Evolutionary conservation across 2,797 vertebrate genomes (phyloP).

Genomic region (Chaetodon trifasciatus): DNA sequence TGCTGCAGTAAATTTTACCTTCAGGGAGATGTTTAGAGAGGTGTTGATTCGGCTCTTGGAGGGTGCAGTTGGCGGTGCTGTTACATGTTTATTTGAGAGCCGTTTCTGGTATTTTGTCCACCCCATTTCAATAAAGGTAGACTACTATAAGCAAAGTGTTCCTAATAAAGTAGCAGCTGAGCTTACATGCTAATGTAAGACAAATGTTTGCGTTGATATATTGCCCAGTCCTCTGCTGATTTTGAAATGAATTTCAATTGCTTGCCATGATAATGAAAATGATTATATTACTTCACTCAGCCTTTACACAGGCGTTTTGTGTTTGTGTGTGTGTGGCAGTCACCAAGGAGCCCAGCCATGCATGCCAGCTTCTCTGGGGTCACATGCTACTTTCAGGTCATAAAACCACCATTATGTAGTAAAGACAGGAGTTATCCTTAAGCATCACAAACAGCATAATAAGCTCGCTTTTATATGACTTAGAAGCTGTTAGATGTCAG

Average conservation of each 20-base stretch:
- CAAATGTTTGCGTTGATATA: not conserved
- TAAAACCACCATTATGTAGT: constrained; percentile 40
- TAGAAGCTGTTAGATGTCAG: constrained; percentile 9
- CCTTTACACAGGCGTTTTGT: constrained; percentile 6
- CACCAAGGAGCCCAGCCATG: constrained; percentile 25
- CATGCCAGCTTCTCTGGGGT: constrained; percentile 11
- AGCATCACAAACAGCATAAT: not conserved
- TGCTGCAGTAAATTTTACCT: not conserved
- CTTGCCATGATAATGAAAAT: not conserved
- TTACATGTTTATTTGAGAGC: not conserved
- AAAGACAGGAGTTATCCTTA: constrained; percentile 25
- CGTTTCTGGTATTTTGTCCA: not conserved
- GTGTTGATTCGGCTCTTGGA: not conserved
- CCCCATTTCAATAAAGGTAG: not conserved
- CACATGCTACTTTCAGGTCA: constrained; percentile 28
- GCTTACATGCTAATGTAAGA: not conserved
- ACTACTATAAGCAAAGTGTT: no score
- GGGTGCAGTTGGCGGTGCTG: not conserved
- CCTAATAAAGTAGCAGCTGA: no score
- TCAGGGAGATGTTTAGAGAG: not conserved
- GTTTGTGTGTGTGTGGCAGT: constrained; percentile 1
- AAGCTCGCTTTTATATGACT: constrained; percentile 4
- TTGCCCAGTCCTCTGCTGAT: not conserved
- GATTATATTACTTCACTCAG: not conserved
- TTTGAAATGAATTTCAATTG: not conserved